These are phyloP conservation scores for rat (Rattus norvegicus) DNA, from an alignment of 2,113 vertebrate species.

Conservation along the genomic window DNA sequence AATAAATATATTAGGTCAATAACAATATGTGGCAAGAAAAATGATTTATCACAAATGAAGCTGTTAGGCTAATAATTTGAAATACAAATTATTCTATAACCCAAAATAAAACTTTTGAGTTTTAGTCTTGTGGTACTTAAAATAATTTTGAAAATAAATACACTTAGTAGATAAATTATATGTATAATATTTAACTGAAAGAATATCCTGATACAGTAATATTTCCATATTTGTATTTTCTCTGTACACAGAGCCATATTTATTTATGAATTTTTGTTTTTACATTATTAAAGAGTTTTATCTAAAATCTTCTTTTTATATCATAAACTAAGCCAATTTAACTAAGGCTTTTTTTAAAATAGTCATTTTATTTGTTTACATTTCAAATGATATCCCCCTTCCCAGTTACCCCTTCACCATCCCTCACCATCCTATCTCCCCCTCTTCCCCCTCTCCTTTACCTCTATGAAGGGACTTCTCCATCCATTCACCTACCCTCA, in stretches of 20 bases:
- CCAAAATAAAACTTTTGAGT: neutral
- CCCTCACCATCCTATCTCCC: too few relatives aligned
- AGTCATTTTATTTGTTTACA: too few relatives aligned
- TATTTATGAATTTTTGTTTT: slow-evolving; percentile 16
- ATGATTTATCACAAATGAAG: slow-evolving; percentile 3
- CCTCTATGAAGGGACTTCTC: too few relatives aligned
- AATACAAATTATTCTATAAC: slow-evolving; percentile 20
- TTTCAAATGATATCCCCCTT: too few relatives aligned
- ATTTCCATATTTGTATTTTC: neutral
- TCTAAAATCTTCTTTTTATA: neutral
- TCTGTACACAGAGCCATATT: neutral
- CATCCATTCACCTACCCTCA: too few relatives aligned
- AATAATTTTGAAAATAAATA: slow-evolving; percentile 13
- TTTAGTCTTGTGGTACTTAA: neutral
- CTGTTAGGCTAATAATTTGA: neutral
- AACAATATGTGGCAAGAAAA: neutral
- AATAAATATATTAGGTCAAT: slow-evolving; percentile 26
- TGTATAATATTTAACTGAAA: slow-evolving; percentile 29
- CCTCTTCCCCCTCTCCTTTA: too few relatives aligned
- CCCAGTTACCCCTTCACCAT: too few relatives aligned
- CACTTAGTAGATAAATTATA: neutral
- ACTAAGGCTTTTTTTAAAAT: neutral
- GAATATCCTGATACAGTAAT: neutral
- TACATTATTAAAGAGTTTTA: neutral
- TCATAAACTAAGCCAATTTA: neutral